Base-by-base conservation (phyloP, 1,140 invertebrate genomes). In the Bombus waltoni region DNA sequence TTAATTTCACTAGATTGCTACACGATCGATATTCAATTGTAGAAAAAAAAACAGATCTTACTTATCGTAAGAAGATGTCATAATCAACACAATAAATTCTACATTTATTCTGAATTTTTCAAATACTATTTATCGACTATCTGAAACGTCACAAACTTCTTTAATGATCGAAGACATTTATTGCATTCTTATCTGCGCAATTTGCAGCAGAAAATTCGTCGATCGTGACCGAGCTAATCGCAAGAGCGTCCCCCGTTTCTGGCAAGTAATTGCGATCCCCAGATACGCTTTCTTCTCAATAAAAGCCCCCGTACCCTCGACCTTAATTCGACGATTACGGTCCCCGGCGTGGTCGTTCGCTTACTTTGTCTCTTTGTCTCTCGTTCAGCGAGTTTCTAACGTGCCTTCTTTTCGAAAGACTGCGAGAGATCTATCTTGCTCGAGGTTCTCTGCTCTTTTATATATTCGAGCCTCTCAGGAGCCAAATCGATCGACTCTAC, bases 261-360 rank as follows among this genome's bases (percentile, higher is more conserved):
- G 42, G 22, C 62, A 22, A 77, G n/a, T 47, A 83, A 74, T 76
- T 40, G 22, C 53, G 40, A 79, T 84, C 76, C 74, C 68, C 53
- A 84, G 76, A 79, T 72, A 79, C 75, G 76, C 66, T 71, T 84
- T 79, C 68, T 84, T 84, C 62, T 57, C 62, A 62, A 76, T 76
- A 68, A 83, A 83, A 66, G 71, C 81, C 42, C 71, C 44, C 40
- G 72, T 83, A 83, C 72, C 81, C 81, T 83, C 73, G 81, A 83
- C 81, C 81, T 83, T 83, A 83, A 84, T 84, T 79, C 75, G 83
- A 84, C 53, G 47, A 84, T 79, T 84, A 84, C 83, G 18, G 65
- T 79, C 76, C 83, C 82, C 38, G 40, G 66, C 35, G 42, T 62
- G 62, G 35, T 25, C 42, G 70, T 57, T 35, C 38, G n/a, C 25